A percentile compares a stretch with the other conserved stretches of the same genome.
These are phyloP conservation scores for Pungitius pungitius DNA, from an alignment of 2,113 vertebrate genomes.

Conservation along the genomic window DNA sequence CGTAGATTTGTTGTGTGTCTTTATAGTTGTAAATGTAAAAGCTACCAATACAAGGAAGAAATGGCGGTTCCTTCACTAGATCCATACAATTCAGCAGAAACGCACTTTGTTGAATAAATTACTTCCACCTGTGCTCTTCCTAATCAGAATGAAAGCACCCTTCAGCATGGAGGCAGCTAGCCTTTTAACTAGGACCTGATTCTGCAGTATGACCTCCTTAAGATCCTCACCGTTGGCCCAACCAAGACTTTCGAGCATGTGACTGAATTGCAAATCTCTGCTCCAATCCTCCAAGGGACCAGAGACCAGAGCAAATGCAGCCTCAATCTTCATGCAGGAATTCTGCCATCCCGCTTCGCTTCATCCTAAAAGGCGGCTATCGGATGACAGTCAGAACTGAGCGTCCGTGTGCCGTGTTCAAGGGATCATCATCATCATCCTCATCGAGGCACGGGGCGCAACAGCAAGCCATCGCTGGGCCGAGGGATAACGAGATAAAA, in stretches of 20 bases:
- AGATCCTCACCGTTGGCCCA: conserved; percentile 17
- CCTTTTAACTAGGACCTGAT: neutral
- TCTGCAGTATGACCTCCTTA: neutral
- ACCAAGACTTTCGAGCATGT: conserved; percentile 26
- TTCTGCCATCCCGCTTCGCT: neutral
- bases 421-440: conserved; percentile 2
- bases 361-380: neutral
- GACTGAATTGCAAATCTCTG: conserved; percentile 33
- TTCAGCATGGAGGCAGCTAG: neutral
- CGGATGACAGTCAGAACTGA: neutral
- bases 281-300: conserved; percentile 23
- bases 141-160: neutral
- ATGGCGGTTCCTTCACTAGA: neutral
- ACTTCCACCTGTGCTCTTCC: neutral
- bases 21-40: neutral
- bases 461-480: neutral
- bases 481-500: neutral
- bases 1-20: neutral
- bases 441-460: neutral
- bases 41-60: neutral
- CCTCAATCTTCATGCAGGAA: conserved; percentile 11
- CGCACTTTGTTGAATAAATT: neutral
- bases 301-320: neutral
- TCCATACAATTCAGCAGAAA: neutral
- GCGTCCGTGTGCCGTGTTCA: neutral